Conservation (phyloP, 2,797 vertebrate genomes). For the Sciurus carolinensis region DNA sequence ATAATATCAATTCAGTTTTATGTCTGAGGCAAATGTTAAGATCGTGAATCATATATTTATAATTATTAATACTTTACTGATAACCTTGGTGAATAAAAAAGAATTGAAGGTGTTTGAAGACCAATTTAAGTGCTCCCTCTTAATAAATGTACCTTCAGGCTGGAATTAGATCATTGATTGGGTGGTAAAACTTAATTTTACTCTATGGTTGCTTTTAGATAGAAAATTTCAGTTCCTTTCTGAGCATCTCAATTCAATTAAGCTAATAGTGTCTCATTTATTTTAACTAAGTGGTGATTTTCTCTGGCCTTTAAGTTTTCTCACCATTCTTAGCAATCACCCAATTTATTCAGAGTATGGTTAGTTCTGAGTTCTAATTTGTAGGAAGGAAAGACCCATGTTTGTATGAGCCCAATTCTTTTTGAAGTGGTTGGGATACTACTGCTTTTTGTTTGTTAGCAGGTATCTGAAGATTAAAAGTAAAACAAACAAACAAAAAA, state of each 20-base stretch:
- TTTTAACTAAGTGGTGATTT: constrained; percentile 56
- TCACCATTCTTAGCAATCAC: neutral
- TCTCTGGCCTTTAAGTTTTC: constrained; percentile 59
- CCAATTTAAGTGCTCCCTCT: neutral
- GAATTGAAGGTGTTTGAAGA: constrained; percentile 2
- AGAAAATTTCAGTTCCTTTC: constrained; percentile 27
- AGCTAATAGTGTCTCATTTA: constrained; percentile 19
- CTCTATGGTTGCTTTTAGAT: neutral
- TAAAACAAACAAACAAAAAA: neutral
- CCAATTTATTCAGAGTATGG: neutral
- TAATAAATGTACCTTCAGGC: neutral
- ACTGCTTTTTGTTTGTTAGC: constrained; percentile 35
- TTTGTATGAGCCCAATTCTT: constrained; percentile 20
- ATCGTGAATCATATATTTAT: neutral
- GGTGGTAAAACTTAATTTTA: constrained; percentile 58
- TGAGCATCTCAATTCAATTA: constrained; percentile 33
- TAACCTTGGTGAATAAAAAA: constrained; percentile 40
- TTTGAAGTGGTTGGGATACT: neutral
- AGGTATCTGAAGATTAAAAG: constrained; percentile 42
- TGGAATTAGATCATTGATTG: neutral
- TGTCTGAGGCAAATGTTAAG: constrained; percentile 15
- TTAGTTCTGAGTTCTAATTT: constrained; percentile 53
- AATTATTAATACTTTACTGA: neutral
- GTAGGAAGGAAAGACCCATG: neutral
- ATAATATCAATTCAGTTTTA: neutral